These are phyloP conservation scores for Spinibarbus caldwelli DNA, from an alignment of 2,797 vertebrate species.

Conservation along the genomic window DNA sequence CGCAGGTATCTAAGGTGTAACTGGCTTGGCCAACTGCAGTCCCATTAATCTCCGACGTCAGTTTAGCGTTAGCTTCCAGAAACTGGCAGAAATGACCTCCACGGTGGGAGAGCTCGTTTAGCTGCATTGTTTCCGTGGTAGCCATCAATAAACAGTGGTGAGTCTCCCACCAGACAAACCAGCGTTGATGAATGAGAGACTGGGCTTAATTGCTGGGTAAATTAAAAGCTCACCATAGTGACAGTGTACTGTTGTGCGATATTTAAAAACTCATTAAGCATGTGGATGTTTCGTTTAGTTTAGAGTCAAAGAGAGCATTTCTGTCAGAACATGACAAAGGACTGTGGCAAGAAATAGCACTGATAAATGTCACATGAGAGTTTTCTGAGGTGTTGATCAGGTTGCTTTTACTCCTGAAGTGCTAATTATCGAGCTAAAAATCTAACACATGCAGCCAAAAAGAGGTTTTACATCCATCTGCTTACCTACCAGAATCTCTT, in stretches of 20 bases:
- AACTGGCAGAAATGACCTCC: slow-evolving; percentile 80
- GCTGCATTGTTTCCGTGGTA: slow-evolving; percentile 83
- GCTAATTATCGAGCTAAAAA: slow-evolving; percentile 25
- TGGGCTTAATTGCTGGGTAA: slow-evolving; percentile 91
- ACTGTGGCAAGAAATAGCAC: slow-evolving; percentile 40
- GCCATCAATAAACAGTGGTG: slow-evolving; percentile 90
- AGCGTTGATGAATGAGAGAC: slow-evolving; percentile 89
- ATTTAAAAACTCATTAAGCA: slow-evolving; percentile 93
- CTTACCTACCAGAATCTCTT: not conserved
- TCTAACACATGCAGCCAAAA: not conserved
- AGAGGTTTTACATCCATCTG: not conserved
- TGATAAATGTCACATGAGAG: slow-evolving; percentile 45
- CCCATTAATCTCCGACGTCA: slow-evolving; percentile 83
- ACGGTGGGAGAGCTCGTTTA: slow-evolving; percentile 85
- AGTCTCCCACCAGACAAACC: slow-evolving; percentile 84
- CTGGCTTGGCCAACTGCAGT: slow-evolving; percentile 70
- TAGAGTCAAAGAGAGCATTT: slow-evolving; percentile 64
- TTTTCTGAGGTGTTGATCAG: slow-evolving; percentile 40
- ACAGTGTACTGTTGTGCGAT: slow-evolving; percentile 87
- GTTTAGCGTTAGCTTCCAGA: slow-evolving; percentile 78
- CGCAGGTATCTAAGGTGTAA: slow-evolving; percentile 77
- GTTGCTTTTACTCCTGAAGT: slow-evolving; percentile 11
- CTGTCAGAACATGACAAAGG: slow-evolving; percentile 51
- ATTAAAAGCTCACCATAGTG: slow-evolving; percentile 89
- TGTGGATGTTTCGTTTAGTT: slow-evolving; percentile 88